Evolutionary conservation across 2,888 invertebrate genomes (phyloP).

Genomic region (Alviniconcha strummeri): DNA sequence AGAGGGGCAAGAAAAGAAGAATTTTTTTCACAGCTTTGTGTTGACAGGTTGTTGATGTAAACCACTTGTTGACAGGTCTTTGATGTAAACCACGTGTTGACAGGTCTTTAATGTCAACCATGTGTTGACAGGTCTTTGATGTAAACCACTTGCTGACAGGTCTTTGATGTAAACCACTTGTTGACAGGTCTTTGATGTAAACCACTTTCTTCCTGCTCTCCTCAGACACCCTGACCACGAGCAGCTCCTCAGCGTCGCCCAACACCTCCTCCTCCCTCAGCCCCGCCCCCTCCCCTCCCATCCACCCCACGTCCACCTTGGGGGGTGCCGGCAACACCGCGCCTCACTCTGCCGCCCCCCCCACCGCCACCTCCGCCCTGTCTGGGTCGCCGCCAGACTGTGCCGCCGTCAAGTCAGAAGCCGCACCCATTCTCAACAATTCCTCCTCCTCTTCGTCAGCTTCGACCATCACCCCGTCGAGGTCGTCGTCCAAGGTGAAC

Average conservation of each 20-base stretch:
- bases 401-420: constrained; percentile 11
- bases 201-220: too few species aligned
- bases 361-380: neutral
- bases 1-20: too few species aligned
- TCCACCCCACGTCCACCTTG: neutral
- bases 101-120: too few species aligned
- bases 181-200: too few species aligned
- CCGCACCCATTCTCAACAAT: neutral
- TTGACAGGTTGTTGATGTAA: too few species aligned
- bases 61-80: too few species aligned
- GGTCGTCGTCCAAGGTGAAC: constrained; percentile 14
- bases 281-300: neutral
- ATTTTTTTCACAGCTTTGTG: too few species aligned
- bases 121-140: too few species aligned
- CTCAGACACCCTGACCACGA: neutral
- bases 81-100: too few species aligned
- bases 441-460: constrained; percentile 24
- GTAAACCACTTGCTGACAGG: too few species aligned
- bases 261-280: neutral
- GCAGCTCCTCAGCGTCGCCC: neutral
- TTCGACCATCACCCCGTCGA: constrained; percentile 26
- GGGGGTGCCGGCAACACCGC: too few species aligned
- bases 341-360: neutral
- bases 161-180: too few species aligned
- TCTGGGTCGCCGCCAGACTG: neutral